These are phyloP conservation scores for Phenacoccus solenopsis DNA, from an alignment of 1,140 invertebrate species.

Conservation along the genomic window DNA sequence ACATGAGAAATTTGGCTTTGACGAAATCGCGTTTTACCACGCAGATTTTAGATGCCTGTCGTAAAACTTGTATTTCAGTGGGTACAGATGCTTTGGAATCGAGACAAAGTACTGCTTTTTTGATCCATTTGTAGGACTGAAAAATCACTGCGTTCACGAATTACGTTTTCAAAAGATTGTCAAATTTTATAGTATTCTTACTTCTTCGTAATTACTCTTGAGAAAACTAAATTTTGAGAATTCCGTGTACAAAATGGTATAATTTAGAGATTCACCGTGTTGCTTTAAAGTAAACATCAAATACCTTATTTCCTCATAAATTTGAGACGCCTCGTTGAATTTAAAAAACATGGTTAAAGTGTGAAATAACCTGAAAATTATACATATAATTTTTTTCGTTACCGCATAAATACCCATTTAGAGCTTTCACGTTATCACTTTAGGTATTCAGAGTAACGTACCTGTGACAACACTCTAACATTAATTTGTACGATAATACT, in stretches of 20 bases:
- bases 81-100: constrained; percentile 39
- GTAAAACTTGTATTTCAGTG: constrained; percentile 51
- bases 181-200: constrained; percentile 28
- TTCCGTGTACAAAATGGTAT: constrained; percentile 60
- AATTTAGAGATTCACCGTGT: constrained; percentile 39
- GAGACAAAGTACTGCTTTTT: constrained; percentile 51
- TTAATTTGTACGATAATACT: constrained; percentile 35
- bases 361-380: constrained; percentile 54
- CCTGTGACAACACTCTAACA: constrained; percentile 62
- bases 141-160: constrained; percentile 24
- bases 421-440: background rate
- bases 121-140: constrained; percentile 52
- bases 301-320: constrained; percentile 44
- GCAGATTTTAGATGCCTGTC: constrained; percentile 72
- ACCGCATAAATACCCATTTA: constrained; percentile 1
- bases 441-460: constrained; percentile 31
- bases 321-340: constrained; percentile 53
- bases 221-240: constrained; percentile 65
- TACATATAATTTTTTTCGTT: constrained; percentile 22
- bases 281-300: constrained; percentile 40
- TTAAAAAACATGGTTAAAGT: constrained; percentile 65
- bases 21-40: constrained; percentile 71
- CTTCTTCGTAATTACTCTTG: constrained; percentile 68
- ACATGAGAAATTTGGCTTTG: constrained; percentile 64
- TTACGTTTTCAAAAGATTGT: constrained; percentile 16